These are phyloP conservation scores for Cebus imitator DNA, from an alignment of 2,113 vertebrate genomes.

Conservation along the genomic window DNA sequence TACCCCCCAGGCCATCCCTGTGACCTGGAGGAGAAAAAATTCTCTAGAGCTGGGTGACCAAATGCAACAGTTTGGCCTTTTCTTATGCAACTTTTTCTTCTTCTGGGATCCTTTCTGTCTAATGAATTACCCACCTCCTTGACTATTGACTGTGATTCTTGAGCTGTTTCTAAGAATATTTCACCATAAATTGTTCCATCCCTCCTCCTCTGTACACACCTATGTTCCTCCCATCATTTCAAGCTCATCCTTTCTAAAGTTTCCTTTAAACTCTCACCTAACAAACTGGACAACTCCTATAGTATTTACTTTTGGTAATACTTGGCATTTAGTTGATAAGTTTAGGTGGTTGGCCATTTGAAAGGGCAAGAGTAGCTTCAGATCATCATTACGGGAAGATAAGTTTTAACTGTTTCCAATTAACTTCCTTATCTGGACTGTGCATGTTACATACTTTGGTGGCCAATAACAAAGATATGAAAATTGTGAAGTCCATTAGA, in stretches of 20 bases:
- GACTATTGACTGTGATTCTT: background rate
- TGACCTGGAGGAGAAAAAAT: background rate
- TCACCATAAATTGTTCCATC: background rate
- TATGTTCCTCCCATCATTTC: background rate
- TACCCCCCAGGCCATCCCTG: fast-evolving
- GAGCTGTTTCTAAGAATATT: background rate
- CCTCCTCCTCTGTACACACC: background rate
- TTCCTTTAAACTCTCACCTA: background rate
- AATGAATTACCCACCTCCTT: background rate
- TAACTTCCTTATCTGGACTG: background rate
- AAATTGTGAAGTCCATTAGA: background rate
- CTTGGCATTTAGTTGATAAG: background rate
- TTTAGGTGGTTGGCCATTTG: background rate
- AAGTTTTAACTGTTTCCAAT: background rate
- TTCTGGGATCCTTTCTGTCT: background rate
- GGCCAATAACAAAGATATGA: background rate
- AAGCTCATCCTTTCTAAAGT: background rate
- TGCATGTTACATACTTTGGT: background rate
- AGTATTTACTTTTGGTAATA: background rate
- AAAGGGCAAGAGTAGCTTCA: background rate
- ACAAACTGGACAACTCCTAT: background rate
- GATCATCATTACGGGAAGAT: background rate
- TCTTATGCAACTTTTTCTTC: background rate
- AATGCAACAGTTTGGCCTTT: background rate
- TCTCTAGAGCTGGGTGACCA: background rate